phyloP scores from a whole-genome alignment of 1,140 invertebrate genomes.

The Halictus rubicundus region DNA sequence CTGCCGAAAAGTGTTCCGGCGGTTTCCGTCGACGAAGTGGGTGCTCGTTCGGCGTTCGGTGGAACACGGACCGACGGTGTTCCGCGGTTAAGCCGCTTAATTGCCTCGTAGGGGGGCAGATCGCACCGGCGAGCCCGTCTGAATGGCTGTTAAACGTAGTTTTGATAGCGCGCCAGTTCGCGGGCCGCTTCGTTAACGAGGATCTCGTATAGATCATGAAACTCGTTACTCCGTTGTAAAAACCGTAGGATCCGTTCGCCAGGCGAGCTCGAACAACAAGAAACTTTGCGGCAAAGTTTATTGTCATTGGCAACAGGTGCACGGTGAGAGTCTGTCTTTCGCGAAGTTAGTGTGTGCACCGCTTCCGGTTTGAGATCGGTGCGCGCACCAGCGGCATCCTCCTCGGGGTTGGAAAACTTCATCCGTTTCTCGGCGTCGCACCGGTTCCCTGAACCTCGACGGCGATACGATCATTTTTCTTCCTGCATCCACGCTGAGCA shows the following conservation, averaged over 20 bases:
- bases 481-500: neutral
- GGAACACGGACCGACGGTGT: neutral
- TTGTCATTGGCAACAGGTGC: conserved; percentile 40
- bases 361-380: neutral
- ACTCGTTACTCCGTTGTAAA: neutral
- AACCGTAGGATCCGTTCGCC: neutral
- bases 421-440: too few relatives aligned
- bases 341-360: neutral
- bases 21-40: too few relatives aligned
- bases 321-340: neutral
- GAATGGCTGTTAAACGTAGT: conserved; percentile 11
- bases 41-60: neutral
- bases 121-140: neutral
- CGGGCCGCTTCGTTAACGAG: neutral
- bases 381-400: too few relatives aligned
- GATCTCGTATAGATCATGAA: conserved; percentile 8
- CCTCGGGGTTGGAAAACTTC: too few relatives aligned
- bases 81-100: conserved; percentile 1
- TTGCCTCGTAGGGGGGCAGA: neutral
- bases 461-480: neutral
- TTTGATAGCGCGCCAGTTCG: conserved; percentile 1
- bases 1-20: too few relatives aligned
- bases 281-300: conserved; percentile 4
- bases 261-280: neutral
- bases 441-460: too few relatives aligned